Conservation (phyloP, 2,888 invertebrate genomes). For the Cataglyphis cursor region DNA sequence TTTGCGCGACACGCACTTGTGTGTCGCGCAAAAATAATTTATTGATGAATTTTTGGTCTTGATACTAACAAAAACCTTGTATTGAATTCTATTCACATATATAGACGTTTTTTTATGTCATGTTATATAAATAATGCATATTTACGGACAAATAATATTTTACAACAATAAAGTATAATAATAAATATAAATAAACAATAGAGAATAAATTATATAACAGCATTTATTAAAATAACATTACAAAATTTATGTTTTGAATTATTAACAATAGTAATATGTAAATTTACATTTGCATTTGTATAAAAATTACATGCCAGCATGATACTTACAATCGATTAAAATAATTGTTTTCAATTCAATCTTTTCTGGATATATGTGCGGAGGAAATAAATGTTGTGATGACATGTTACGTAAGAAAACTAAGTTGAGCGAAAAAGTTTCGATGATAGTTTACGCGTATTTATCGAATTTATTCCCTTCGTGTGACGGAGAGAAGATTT, state of each 20-base stretch:
- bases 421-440: constrained; percentile 4
- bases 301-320: not conserved
- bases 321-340: constrained; percentile 21
- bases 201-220: too few relatives aligned
- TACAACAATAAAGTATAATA: too few relatives aligned
- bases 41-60: not conserved
- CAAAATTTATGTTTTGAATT: not conserved
- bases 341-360: constrained; percentile 15
- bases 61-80: not conserved
- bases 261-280: not conserved
- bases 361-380: not conserved
- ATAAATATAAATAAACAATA: too few relatives aligned
- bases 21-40: not conserved
- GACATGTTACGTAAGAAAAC: constrained; percentile 4
- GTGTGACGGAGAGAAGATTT: constrained; percentile 14
- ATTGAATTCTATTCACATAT: not conserved
- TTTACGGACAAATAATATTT: not conserved
- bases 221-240: not conserved
- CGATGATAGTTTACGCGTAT: not conserved
- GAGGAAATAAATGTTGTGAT: not conserved
- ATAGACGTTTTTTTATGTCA: too few relatives aligned
- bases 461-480: constrained; percentile 20
- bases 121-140: not conserved
- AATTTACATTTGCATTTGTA: not conserved
- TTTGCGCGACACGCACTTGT: not conserved